Base-by-base conservation (phyloP, 2,113 vertebrate species). In the Lasiurus borealis region DNA sequence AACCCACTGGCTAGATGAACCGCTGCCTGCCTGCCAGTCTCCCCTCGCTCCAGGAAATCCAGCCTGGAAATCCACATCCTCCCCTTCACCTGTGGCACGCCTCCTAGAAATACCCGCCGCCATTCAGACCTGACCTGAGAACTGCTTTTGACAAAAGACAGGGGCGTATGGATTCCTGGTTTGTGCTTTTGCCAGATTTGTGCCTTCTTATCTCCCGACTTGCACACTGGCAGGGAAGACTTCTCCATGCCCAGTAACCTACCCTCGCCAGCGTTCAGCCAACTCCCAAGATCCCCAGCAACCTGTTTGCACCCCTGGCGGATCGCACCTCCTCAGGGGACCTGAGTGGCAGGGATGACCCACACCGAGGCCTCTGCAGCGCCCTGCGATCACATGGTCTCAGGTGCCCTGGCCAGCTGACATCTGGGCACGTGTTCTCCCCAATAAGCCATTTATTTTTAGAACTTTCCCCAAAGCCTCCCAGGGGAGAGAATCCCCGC, bases 361-460 rank as follows among this genome's bases (percentile, higher is more conserved):
- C 97, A 75, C 81, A 5, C 57, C 69, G 31, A 64, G 88, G 62
- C 54, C 90, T 95, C 91, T 88, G 5, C 6, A 91, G 96, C 88
- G 59, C 8, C 48, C 15, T 25, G 25, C 76, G 94, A n/a, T 96
- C 98, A 97, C 62, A 93, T 96, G 97, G 98, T 90, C 94, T 84
- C 98, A 98, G 89, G 97, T 98, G 97, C 84, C 87, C 85, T 36
- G 96, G 78, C 88, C 95, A 97, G 94, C 96, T 75, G 94, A 95
- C 97, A 98, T 96, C 97, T 97, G 96, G 88, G 93, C 97, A 95
- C 96, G 97, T 82, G 91, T 71, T 93, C 88, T 97, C 91, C 96
- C 94, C 97, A 96, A 95, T 81, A 98, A 97, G 77, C 85, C 96
- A 96, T 97, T 98, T 98, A 96, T 97, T 98, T 98, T 98, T 85